Percentiles rank a stretch among this genome's conserved stretches.
These are phyloP conservation scores for Podiceps cristatus DNA, from an alignment of 2,113 vertebrate species.

Conservation along the genomic window DNA sequence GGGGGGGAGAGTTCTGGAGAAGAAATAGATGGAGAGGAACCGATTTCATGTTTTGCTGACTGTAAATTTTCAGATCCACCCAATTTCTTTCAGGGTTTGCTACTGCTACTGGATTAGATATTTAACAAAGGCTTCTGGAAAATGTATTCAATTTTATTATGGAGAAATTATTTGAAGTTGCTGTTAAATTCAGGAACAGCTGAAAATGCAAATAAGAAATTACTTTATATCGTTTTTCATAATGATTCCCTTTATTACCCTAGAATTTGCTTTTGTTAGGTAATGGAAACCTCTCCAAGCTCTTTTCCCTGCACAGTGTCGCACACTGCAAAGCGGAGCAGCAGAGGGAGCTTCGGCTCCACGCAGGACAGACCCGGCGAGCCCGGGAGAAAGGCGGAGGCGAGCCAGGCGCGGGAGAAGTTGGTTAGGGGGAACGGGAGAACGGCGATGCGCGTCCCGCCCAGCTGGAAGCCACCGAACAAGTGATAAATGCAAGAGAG, in stretches of 20 bases:
- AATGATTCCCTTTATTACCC: neutral
- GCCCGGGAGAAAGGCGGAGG: rapidly evolving
- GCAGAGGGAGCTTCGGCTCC: constrained; percentile 41
- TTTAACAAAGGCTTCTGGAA: neutral
- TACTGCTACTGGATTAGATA: neutral
- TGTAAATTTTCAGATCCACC: neutral
- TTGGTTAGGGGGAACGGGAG: neutral
- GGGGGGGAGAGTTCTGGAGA: neutral
- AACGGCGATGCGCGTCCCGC: neutral
- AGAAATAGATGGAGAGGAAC: neutral
- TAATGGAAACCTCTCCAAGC: neutral
- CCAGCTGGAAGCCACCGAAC: neutral
- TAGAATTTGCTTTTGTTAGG: neutral
- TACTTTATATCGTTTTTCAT: neutral
- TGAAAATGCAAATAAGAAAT: neutral
- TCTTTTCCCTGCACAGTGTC: neutral
- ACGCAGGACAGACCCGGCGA: neutral
- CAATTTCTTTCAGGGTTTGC: neutral
- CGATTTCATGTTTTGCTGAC: neutral
- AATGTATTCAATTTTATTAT: neutral
- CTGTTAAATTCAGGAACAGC: neutral
- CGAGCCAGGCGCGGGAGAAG: neutral
- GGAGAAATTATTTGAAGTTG: neutral
- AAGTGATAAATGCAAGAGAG: neutral
- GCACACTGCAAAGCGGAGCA: neutral